Evolutionary conservation across 2,113 vertebrate genomes (phyloP).

Genomic region (Acanthochromis polyacanthus): DNA sequence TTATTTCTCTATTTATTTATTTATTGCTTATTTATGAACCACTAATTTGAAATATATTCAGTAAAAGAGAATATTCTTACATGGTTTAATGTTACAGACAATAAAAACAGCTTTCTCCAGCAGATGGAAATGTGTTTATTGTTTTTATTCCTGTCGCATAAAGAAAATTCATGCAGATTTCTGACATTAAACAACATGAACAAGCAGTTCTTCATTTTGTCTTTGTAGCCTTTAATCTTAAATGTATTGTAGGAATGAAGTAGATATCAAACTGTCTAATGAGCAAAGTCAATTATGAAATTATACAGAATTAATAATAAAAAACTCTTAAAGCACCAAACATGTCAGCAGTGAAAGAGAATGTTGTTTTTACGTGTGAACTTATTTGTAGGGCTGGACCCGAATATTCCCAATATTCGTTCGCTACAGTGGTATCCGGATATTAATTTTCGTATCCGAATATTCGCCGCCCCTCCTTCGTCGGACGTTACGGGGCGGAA

Average conservation of each 20-base stretch:
- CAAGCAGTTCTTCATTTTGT: background rate
- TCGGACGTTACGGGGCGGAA: no score
- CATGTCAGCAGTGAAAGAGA: no score
- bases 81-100: background rate
- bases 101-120: conserved; percentile 16
- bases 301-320: background rate
- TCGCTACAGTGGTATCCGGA: no score
- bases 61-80: background rate
- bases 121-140: conserved; percentile 7
- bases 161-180: background rate
- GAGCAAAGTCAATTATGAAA: background rate
- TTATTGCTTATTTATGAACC: background rate
- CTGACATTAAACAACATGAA: conserved; percentile 6
- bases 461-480: no score
- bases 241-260: no score
- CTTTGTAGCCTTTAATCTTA: background rate
- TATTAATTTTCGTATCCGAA: no score
- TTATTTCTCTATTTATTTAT: background rate
- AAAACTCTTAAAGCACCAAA: conserved; percentile 42
- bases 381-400: no score
- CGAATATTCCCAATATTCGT: no score
- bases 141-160: conserved; percentile 12
- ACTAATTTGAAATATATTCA: background rate
- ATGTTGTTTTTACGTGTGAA: no score
- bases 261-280: background rate